Conservation (phyloP, 2,113 vertebrate species). For the Hyperopisus bebe region DNA sequence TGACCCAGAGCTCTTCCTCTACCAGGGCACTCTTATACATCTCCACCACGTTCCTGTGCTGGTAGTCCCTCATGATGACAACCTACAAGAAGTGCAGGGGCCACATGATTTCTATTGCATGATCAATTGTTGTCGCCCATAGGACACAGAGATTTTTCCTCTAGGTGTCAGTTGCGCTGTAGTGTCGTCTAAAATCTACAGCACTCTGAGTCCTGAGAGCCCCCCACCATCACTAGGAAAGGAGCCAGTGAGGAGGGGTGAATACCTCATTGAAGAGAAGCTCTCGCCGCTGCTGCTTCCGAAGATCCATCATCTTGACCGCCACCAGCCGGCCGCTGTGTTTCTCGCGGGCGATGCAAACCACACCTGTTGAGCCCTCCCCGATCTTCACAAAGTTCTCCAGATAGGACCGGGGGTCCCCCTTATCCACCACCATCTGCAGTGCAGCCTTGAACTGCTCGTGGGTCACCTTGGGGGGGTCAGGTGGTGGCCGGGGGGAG, state of each 20-base stretch:
- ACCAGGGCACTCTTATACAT: conserved; percentile 98
- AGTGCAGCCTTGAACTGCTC: conserved; percentile 96
- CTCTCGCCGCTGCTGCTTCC: conserved; percentile 91
- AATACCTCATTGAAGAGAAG: conserved; percentile 94
- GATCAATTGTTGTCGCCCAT: background rate
- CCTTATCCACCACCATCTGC: conserved; percentile 95
- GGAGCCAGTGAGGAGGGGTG: background rate
- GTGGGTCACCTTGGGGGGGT: conserved; percentile 81
- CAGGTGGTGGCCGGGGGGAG: conserved; percentile 61
- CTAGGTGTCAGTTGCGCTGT: background rate
- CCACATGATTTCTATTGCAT: background rate
- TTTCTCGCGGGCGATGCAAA: conserved; percentile 90
- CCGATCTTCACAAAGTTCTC: conserved; percentile 96
- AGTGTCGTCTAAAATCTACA: background rate
- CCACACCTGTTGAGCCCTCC: conserved; percentile 92
- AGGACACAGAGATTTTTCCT: background rate
- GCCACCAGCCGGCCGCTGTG: conserved; percentile 90
- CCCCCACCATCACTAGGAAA: background rate
- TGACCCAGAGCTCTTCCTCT: conserved; percentile 96
- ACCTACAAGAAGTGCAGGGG: conserved; percentile 60
- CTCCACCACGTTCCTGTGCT: conserved; percentile 92
- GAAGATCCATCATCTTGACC: conserved; percentile 97
- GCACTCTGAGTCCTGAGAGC: background rate
- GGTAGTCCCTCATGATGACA: conserved; percentile 98
- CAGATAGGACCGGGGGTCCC: conserved; percentile 81